A percentile compares a stretch with the other conserved stretches of the same genome.
Conservation (phyloP, 92 coral and sea anemone species). For the Porites cylindrica region DNA sequence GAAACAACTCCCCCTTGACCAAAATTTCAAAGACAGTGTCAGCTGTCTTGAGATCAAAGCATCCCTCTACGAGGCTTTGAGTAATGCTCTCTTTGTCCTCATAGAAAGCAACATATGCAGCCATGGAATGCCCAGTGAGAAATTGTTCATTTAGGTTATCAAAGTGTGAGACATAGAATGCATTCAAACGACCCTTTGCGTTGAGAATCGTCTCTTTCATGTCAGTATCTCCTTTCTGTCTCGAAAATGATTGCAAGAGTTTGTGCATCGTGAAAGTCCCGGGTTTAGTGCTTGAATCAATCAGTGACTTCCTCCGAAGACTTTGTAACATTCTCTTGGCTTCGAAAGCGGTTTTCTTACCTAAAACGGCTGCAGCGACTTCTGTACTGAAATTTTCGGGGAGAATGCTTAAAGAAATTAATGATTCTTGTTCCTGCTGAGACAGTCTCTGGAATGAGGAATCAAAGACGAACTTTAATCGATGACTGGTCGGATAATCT, state of each 20-base stretch:
- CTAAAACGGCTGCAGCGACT: conserved; percentile 27
- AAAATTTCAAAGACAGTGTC: background rate
- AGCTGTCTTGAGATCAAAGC: background rate
- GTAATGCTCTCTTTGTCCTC: background rate
- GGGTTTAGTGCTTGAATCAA: background rate
- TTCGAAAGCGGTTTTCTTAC: background rate
- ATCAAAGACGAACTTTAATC: conserved; percentile 17
- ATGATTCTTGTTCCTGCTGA: conserved; percentile 2
- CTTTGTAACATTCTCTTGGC: conserved; percentile 3
- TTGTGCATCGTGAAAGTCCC: conserved; percentile 33
- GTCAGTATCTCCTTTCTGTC: conserved; percentile 26
- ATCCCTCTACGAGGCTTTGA: background rate
- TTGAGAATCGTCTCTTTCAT: conserved; percentile 9
- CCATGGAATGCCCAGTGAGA: background rate
- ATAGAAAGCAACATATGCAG: background rate
- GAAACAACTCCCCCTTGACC: background rate
- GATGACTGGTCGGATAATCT: conserved; percentile 13
- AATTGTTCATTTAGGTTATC: conserved; percentile 14
- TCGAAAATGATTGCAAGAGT: conserved; percentile 18
- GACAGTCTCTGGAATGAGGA: conserved; percentile 32
- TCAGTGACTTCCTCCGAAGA: conserved; percentile 32
- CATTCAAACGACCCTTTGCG: background rate
- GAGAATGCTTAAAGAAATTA: conserved; percentile 31
- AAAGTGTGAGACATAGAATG: background rate
- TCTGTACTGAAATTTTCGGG: background rate